Evolutionary conservation across 2,888 invertebrate species (phyloP).

Genomic region (Microctonus brassicae): DNA sequence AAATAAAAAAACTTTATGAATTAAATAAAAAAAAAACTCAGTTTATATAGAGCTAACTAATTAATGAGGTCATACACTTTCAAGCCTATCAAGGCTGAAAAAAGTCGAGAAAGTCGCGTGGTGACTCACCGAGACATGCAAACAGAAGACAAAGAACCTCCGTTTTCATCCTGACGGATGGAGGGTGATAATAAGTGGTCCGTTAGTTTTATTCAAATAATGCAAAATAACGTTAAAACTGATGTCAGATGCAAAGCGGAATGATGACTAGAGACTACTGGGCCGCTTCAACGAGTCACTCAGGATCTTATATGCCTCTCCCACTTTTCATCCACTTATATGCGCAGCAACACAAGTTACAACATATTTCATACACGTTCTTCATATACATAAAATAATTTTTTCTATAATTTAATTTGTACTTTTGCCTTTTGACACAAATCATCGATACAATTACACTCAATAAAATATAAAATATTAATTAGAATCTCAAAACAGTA

Average conservation of each 20-base stretch:
- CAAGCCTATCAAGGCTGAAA: slow-evolving; percentile 31
- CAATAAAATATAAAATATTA: background rate
- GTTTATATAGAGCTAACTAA: background rate
- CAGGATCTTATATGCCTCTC: slow-evolving; percentile 68
- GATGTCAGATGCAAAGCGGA: slow-evolving; percentile 49
- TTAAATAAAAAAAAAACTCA: slow-evolving; percentile 13
- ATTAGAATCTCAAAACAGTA: too few species aligned
- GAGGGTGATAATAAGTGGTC: background rate
- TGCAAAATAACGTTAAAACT: slow-evolving; percentile 33
- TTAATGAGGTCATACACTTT: slow-evolving; percentile 28
- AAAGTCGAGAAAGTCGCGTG: slow-evolving; percentile 23
- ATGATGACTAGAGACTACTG: slow-evolving; percentile 68
- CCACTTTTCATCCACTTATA: slow-evolving; percentile 54
- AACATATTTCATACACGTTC: slow-evolving; percentile 40
- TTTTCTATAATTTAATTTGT: background rate
- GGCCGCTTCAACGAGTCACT: slow-evolving; percentile 58
- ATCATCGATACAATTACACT: background rate
- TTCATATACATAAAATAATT: background rate
- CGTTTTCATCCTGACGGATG: slow-evolving; percentile 59
- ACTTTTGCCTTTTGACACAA: background rate
- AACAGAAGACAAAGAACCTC: slow-evolving; percentile 57
- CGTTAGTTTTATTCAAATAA: slow-evolving; percentile 7
- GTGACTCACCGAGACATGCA: slow-evolving; percentile 60
- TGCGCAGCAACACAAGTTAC: slow-evolving; percentile 43
- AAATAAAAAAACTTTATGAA: background rate